Evolutionary conservation across 2,797 vertebrate species (phyloP), one percentile per base, ranked within the genome.

Genomic region (Kryptopterus vitreolus): DNA sequence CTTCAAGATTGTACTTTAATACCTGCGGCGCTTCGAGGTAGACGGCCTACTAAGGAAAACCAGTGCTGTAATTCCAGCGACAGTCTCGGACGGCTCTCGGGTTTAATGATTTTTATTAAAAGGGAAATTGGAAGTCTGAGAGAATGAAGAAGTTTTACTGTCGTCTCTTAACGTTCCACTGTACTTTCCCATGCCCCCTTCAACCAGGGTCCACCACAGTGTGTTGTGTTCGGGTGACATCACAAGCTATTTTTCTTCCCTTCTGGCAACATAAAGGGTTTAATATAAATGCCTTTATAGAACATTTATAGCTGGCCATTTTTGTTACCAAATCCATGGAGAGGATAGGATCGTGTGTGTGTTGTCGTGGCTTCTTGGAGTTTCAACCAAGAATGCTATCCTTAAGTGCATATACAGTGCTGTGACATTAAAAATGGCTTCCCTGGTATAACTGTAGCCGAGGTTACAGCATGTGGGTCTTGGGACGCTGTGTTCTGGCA

Each of bases 131-230:
- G 66, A 52, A 61, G 82, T 84, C 87, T 81, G 87, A 87, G 87
- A 33, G 72, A 89, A 88, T 87, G 80, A 86, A 72, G 15, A 26
- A 15, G 83, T 79, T 76, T 89, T 61, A 84, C 82, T 72, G 85
- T 87, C 85, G 89, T 86, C 78, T 5, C 16, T 74, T 78, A 82
- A 38, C 20, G 22, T 55, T 68, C 38, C 31, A 11, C 22, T 29
- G 35, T 33, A 89, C 88, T 88, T 93, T 93, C 90, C 86, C 90
- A 90, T 86, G 87, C 88, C 85, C n/a, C 81, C 26, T 13, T 63
- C 18, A 11, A 29, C 22, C 20, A 50, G 31, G 24, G 26, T 24
- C 16, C 31, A 16, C 24, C 16, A 6, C 38, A 43, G 38, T 43
- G 38, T 35, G 69, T 0, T 77, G 88, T 86, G 78, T 89, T 68